A percentile compares a stretch with the other conserved stretches of the same genome.
Evolutionary conservation across 2,113 vertebrate species (phyloP).

Genomic region (Sceloporus undulatus): DNA sequence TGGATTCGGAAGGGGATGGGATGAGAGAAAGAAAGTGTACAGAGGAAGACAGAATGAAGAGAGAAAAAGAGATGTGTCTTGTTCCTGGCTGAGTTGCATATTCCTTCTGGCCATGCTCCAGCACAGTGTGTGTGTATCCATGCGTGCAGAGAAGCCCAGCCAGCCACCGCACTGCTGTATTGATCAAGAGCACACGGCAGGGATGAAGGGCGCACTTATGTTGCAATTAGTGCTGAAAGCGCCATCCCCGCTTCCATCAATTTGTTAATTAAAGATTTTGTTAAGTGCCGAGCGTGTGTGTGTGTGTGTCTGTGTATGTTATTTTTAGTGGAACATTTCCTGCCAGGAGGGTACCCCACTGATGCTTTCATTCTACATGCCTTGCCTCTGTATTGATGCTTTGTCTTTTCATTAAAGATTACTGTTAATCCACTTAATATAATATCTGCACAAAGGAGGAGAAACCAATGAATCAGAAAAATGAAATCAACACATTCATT

Average conservation of each 20-base stretch:
- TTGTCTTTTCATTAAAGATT: neutral
- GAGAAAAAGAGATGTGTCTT: neutral
- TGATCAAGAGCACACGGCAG: neutral
- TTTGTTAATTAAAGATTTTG: neutral
- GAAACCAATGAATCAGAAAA: neutral
- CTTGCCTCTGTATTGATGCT: neutral
- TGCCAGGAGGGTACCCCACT: neutral
- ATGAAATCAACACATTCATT: neutral
- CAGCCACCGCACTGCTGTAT: neutral
- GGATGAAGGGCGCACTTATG: neutral
- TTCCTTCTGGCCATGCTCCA: neutral
- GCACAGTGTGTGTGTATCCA: neutral
- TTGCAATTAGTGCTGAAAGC: neutral
- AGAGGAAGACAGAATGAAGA: neutral
- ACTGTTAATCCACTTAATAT: neutral
- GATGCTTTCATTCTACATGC: too few species aligned
- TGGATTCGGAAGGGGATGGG: neutral
- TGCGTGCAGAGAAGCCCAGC: neutral
- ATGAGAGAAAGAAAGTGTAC: neutral
- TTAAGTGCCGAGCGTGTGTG: neutral
- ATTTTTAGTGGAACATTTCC: neutral
- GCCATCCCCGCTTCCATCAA: neutral
- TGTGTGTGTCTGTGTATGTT: too few species aligned
- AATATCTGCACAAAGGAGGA: neutral
- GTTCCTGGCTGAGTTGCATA: neutral